Percentiles rank a stretch among this genome's conserved stretches.
phyloP scores from a whole-genome alignment of 2,113 vertebrate species.

The Nestor notabilis region DNA sequence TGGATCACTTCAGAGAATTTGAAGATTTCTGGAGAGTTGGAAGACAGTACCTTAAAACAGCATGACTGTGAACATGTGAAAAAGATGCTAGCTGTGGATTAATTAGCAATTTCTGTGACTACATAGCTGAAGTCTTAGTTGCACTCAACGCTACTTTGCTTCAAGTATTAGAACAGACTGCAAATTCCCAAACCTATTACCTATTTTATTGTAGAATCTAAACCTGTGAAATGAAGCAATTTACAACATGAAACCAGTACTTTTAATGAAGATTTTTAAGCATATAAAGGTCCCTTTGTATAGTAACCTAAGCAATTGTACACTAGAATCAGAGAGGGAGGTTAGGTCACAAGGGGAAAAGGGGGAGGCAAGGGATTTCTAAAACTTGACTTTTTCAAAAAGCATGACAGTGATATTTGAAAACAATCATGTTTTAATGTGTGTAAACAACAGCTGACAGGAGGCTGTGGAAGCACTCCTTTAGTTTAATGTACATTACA shows the following conservation, averaged over 20 bases:
- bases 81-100: neutral
- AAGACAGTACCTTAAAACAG: neutral
- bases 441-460: neutral
- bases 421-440: neutral
- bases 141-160: neutral
- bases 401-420: neutral
- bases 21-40: neutral
- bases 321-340: neutral
- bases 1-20: neutral
- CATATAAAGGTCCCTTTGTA: neutral
- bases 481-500: neutral
- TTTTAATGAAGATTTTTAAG: neutral
- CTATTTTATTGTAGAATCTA: neutral
- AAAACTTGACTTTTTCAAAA: neutral
- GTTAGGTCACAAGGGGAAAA: neutral
- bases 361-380: neutral
- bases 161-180: neutral
- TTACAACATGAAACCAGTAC: neutral
- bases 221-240: neutral
- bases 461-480: neutral
- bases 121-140: neutral
- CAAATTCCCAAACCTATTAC: neutral
- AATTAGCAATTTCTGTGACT: neutral
- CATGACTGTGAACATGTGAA: neutral
- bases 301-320: neutral